Evolutionary conservation across 2,113 vertebrate genomes (phyloP).

Genomic region (Ciconia maguari): DNA sequence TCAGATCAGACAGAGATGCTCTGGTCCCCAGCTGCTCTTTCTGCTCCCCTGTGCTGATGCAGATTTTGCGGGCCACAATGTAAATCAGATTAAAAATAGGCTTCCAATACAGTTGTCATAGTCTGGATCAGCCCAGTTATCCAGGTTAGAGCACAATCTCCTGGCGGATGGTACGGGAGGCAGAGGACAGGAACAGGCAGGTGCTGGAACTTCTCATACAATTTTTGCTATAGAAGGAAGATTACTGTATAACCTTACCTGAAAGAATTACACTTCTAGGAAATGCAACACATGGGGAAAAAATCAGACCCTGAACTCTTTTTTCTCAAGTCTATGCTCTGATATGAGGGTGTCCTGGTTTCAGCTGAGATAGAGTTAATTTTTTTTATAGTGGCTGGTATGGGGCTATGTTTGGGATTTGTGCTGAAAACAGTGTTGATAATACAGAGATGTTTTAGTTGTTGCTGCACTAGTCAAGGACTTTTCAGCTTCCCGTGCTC

Average conservation of each 20-base stretch:
- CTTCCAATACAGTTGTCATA: neutral
- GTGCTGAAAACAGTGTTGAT: too few relatives aligned
- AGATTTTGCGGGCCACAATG: neutral
- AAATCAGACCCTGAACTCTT: neutral
- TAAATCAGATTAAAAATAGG: neutral
- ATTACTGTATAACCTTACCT: neutral
- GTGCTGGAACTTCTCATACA: accelerated
- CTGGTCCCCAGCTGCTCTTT: neutral
- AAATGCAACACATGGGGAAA: neutral
- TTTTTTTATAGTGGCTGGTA: too few relatives aligned
- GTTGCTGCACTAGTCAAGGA: too few relatives aligned
- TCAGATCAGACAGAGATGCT: neutral
- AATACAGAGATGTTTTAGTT: too few relatives aligned
- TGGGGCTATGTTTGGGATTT: too few relatives aligned
- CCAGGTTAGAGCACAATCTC: neutral
- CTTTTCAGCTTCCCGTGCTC: too few relatives aligned
- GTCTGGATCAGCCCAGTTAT: neutral
- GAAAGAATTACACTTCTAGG: neutral
- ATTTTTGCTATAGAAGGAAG: neutral
- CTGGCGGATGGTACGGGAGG: accelerated
- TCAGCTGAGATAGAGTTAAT: too few relatives aligned
- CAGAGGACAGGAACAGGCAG: neutral
- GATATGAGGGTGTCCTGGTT: too few relatives aligned
- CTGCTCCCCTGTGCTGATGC: neutral
- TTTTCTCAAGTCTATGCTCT: neutral